Base-by-base conservation (phyloP, 2,113 vertebrate genomes). In the Malurus cyaneus region DNA sequence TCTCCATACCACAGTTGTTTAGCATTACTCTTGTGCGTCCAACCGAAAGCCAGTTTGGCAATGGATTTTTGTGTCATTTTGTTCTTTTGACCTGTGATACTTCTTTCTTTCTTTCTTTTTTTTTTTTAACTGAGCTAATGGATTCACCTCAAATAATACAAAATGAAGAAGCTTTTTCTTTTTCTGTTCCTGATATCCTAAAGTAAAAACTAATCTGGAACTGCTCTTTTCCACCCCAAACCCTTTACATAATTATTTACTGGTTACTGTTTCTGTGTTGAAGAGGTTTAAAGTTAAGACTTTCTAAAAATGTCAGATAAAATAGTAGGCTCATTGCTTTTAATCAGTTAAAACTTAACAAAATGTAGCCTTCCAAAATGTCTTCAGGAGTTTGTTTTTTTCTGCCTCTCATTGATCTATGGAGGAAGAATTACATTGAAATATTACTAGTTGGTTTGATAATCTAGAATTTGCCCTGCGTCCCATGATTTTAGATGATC, bases 1-100 rank as follows among this genome's bases (percentile, higher is more conserved):
- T 97, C 97, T 97, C 97, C 95, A 84, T 90, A 92, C 95, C 92
- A 54, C 96, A 96, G 96, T 98, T 97, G 97, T 96, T 95, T 88
- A 69, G 96, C 97, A 93, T 98, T 98, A 65, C 96, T 96, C 95
- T 95, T 97, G 97, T 97, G 97, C 97, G 97, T 92, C 96, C 96
- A 89, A 97, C 96, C 96, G 80, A 92, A 96, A 97, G 96, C 89
- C 80, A 29, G 93, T 95, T 94, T 93, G 97, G 96, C 97, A 97
- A 96, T 97, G 92, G 93, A 94, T 73, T 95, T 97, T 92, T 86
- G 88, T 96, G 57, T 92, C 96, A 89, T 96, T 97, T 98, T 98
- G 97, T 97, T 98, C 97, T 97, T 97, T 98, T 99, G 98, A 98
- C 98, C 97, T 97, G 91, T 94, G 95, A 94, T 97, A 76, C 93